Percentiles rank a stretch among this genome's conserved stretches.
Evolutionary conservation across 1,140 invertebrate genomes (phyloP).

Genomic region (Phocides pigmalion): DNA sequence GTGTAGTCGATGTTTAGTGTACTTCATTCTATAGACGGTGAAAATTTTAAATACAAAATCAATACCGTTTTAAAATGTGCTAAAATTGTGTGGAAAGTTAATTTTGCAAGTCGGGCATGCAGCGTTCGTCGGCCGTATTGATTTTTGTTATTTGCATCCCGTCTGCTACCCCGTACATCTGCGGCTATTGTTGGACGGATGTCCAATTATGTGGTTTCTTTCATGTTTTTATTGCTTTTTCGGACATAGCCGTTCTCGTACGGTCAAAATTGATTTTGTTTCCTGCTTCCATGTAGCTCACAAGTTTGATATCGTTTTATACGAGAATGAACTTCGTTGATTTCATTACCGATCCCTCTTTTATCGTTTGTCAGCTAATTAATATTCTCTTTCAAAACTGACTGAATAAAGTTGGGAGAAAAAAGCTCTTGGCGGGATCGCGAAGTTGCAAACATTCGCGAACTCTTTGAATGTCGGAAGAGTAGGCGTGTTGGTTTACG

Average conservation of each 20-base stretch:
- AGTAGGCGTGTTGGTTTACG: not conserved
- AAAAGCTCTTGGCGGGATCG: not conserved
- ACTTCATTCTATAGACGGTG: not conserved
- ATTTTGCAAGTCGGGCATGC: conserved; percentile 71
- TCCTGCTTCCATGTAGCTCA: not conserved
- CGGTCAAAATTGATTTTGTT: conserved; percentile 24
- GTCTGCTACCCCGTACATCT: conserved; percentile 74
- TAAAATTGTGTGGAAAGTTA: conserved; percentile 64
- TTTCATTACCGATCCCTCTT: conserved; percentile 9
- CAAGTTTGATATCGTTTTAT: not conserved
- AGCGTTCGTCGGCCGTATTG: conserved; percentile 70
- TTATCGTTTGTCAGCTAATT: conserved; percentile 19
- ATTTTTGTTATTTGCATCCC: conserved; percentile 83
- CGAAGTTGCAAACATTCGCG: conserved; percentile 7
- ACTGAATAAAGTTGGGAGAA: conserved; percentile 6
- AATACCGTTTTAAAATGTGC: conserved; percentile 38
- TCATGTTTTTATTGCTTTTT: conserved; percentile 43
- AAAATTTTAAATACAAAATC: conserved; percentile 27
- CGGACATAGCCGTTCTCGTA: conserved; percentile 20
- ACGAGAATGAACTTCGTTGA: conserved; percentile 7
- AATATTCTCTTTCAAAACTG: conserved; percentile 17
- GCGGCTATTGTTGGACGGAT: conserved; percentile 73
- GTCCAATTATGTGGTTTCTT: conserved; percentile 66
- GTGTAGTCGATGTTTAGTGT: not conserved
- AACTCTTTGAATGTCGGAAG: not conserved